Evolutionary conservation across 2,888 invertebrate species (phyloP), one percentile per base, ranked within the genome.

Genomic region (Sceliomorpha sp.): DNA sequence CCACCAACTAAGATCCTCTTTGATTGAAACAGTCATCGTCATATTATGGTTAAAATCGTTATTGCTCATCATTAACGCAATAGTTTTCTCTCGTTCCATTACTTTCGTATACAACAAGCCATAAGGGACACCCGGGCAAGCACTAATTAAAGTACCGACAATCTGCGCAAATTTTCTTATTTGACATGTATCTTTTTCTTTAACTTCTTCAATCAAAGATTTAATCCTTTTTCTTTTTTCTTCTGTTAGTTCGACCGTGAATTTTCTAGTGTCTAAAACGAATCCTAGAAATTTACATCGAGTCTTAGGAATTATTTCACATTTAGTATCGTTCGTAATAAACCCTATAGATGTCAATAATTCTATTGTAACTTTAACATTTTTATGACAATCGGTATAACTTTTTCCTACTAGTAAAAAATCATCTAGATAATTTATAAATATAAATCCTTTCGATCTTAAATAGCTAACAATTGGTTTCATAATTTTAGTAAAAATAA

Each of bases 291-390:
- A 64, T 27, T 60, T 60, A 9, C 66, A 96, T 75, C 93, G 94
- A 82, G 89, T 96, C 53, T 83, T 90, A 74, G 91, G 93, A 91
- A 87, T 10, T 80, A 47, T 2, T 9, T 40, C n/a, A 17, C 29
- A 37, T 13, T 66, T 66, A 0, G 44, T 1, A 4, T 7, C 0
- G 15, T 70, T 64, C 7, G 60, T 13, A 13, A 58, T 17, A 31
- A 72, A 69, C 0, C 62, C 68, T 12, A 64, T 44, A 5, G 3
- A 6, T 9, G 1, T 10, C 8, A 60, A 26, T 13, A 53, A 7
- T 2, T 44, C n/a, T 1, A 20, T 1, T 9, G 47, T 50, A 3
- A 32, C 7, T 24, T 29, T 8, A 24, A 67, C 20, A 48, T 73
- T 70, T 2, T 39, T 5, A 8, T 17, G 1, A 37, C 73, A 70